A percentile compares a stretch with the other conserved stretches of the same genome.
Evolutionary conservation across 2,113 vertebrate genomes (phyloP).

Genomic region (Jacana jacana): DNA sequence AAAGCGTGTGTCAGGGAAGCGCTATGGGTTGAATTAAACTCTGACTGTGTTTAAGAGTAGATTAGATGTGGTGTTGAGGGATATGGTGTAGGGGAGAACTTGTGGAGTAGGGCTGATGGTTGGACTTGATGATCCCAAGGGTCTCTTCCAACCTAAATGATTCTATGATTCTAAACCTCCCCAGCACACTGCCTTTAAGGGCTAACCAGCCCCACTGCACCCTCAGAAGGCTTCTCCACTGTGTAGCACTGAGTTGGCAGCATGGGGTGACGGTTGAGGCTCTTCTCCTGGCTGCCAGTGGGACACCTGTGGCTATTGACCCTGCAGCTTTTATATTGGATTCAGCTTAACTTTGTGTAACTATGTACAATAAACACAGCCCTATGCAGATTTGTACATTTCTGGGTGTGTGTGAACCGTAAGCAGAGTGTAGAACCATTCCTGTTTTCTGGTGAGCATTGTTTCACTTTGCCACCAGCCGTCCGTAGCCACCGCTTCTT

Average conservation of each 20-base stretch:
- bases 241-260: background rate
- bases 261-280: background rate
- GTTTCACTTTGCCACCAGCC: background rate
- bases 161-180: too few species aligned
- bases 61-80: too few species aligned
- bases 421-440: background rate
- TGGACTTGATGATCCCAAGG: too few species aligned
- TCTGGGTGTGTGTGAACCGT: background rate
- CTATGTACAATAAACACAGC: background rate
- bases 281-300: background rate
- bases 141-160: too few species aligned
- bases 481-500: background rate
- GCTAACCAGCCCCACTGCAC: background rate
- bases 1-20: background rate
- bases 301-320: background rate
- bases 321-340: background rate
- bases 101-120: too few species aligned
- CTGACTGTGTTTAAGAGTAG: too few species aligned
- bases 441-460: fast-evolving
- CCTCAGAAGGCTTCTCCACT: background rate
- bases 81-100: too few species aligned
- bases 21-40: background rate
- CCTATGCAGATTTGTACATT: fast-evolving
- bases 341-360: background rate
- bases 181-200: too few species aligned